Evolutionary conservation across 1,140 invertebrate species (phyloP).

Genomic region (Sipha flava): DNA sequence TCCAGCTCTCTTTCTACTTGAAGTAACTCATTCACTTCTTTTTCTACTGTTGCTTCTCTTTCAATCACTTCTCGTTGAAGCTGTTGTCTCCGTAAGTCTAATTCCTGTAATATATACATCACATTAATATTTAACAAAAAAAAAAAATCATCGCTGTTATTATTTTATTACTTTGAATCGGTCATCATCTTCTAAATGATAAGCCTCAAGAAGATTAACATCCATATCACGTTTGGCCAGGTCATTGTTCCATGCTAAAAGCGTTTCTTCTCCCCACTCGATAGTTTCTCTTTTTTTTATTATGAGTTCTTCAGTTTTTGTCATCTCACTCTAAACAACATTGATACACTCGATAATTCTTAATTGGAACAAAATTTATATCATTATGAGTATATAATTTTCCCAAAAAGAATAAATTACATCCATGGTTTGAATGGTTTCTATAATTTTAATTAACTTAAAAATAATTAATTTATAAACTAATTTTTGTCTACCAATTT

Average conservation of each 20-base stretch:
- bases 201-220: constrained; percentile 54
- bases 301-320: constrained; percentile 49
- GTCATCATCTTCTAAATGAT: constrained; percentile 54
- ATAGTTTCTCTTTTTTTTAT: constrained; percentile 51
- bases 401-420: too few species aligned
- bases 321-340: constrained; percentile 41
- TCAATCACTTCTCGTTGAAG: constrained; percentile 41
- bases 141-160: background rate
- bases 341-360: background rate
- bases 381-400: background rate
- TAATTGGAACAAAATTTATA: background rate
- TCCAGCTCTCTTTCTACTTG: constrained; percentile 44
- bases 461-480: too few species aligned
- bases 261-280: constrained; percentile 52
- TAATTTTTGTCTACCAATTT: too few species aligned
- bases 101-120: constrained; percentile 40
- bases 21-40: constrained; percentile 41
- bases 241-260: constrained; percentile 55
- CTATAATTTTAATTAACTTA: too few species aligned
- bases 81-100: constrained; percentile 44
- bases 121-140: background rate
- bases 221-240: constrained; percentile 52
- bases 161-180: constrained; percentile 49
- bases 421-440: too few species aligned
- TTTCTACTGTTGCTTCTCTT: constrained; percentile 38